A percentile compares a stretch with the other conserved stretches of the same genome.
phyloP scores from a whole-genome alignment of 2,888 invertebrate species.

The Reticulitermes lucifugus region DNA sequence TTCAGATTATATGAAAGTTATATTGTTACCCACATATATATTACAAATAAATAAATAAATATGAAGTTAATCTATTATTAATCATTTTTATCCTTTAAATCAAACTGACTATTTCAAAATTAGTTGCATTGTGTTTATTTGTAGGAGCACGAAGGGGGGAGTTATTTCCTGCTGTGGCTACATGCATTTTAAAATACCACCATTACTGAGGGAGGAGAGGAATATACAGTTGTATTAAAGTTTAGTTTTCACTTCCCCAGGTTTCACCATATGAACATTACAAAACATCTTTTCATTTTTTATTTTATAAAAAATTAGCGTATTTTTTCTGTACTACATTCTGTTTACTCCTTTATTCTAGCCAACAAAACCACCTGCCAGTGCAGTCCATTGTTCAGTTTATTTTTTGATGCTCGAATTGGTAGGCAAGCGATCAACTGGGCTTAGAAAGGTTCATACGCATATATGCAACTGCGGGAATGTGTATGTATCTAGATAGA shows the following conservation, averaged over 20 bases:
- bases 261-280: background rate
- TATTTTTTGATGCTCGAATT: constrained; percentile 17
- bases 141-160: background rate
- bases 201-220: background rate
- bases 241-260: background rate
- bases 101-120: background rate
- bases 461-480: constrained; percentile 13
- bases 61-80: no score
- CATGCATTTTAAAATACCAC: background rate
- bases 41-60: no score
- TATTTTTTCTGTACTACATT: constrained; percentile 6
- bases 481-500: background rate
- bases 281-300: constrained; percentile 2
- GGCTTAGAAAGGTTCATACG: constrained; percentile 23
- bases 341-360: constrained; percentile 22
- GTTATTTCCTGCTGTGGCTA: background rate
- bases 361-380: constrained; percentile 34
- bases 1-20: no score
- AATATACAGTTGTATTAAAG: background rate
- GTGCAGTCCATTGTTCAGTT: constrained; percentile 25
- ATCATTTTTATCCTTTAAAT: background rate
- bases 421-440: constrained; percentile 22
- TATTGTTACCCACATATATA: no score
- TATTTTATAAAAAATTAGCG: background rate
- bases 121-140: constrained; percentile 6